These are phyloP conservation scores for Ormyrus pomaceus DNA, from an alignment of 2,888 invertebrate genomes.

Conservation along the genomic window DNA sequence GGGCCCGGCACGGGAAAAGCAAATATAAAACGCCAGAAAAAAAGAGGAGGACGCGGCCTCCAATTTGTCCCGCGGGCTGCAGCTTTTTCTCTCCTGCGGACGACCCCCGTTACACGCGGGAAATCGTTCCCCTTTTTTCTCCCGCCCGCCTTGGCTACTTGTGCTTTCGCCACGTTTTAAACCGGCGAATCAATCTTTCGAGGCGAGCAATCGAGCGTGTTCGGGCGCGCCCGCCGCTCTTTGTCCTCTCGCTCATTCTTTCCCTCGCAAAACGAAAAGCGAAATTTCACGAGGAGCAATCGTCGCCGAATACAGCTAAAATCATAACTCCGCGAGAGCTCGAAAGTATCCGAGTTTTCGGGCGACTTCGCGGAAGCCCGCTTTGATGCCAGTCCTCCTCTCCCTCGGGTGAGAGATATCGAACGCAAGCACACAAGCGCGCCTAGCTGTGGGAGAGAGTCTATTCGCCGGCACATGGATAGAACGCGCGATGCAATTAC, in stretches of 20 bases:
- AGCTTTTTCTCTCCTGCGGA: slow-evolving; percentile 11
- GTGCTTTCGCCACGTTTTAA: slow-evolving; percentile 26
- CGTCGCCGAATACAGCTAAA: too few relatives aligned
- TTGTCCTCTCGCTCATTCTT: background rate
- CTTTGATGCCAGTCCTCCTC: background rate
- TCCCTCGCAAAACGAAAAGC: background rate
- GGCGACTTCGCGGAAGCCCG: background rate
- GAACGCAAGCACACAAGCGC: background rate
- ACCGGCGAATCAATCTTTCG: slow-evolving; percentile 35
- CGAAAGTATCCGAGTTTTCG: background rate
- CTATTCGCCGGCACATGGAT: background rate
- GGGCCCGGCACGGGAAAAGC: slow-evolving; percentile 15
- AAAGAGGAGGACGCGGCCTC: slow-evolving; percentile 5
- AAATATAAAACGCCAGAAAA: slow-evolving; percentile 33
- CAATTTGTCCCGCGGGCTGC: slow-evolving; percentile 44
- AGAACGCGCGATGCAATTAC: slow-evolving; percentile 67
- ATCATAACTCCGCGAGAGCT: background rate
- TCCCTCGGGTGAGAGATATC: slow-evolving; percentile 30
- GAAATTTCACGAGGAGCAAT: too few relatives aligned
- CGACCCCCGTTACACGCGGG: slow-evolving; percentile 6
- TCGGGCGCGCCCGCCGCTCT: background rate
- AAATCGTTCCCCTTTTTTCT: background rate
- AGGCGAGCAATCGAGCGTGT: slow-evolving; percentile 7
- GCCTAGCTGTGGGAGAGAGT: background rate
- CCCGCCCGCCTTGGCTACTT: background rate